These are phyloP conservation scores for Ennomos quercinarius DNA, from an alignment of 2,888 invertebrate genomes.

Conservation along the genomic window DNA sequence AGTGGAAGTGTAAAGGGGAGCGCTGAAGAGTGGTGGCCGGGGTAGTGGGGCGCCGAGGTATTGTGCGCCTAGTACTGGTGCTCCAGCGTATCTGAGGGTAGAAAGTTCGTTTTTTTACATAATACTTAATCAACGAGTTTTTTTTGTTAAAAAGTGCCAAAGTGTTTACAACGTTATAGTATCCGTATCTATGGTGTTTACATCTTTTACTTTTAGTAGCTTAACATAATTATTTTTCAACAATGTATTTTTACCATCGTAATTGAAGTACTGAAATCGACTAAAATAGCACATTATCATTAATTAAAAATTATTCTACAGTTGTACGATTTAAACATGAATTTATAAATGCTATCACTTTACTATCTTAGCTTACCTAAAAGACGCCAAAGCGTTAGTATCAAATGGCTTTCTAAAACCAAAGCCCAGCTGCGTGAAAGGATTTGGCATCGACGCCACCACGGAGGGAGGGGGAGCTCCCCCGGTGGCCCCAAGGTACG, in stretches of 20 bases:
- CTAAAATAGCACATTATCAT: no score
- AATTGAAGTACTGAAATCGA: no score
- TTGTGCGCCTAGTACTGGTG: constrained; percentile 72
- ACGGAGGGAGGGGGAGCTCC: constrained; percentile 89
- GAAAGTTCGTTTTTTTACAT: constrained; percentile 6
- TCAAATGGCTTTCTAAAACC: constrained; percentile 91
- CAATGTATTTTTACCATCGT: no score
- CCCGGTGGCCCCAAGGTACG: constrained; percentile 88
- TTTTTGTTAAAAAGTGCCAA: no score
- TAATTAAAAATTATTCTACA: no score
- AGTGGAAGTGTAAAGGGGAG: constrained; percentile 88
- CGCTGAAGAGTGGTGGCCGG: constrained; percentile 84
- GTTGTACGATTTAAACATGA: no score
- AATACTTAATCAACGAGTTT: no score
- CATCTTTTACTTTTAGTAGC: no score
- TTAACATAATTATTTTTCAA: no score
- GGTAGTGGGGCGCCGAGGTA: constrained; percentile 82
- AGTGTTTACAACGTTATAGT: no score
- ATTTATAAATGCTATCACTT: no score
- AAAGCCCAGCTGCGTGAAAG: constrained; percentile 92
- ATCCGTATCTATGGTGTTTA: no score
- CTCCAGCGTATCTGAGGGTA: constrained; percentile 67
- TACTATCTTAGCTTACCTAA: constrained; percentile 82
- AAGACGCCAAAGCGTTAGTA: constrained; percentile 87
- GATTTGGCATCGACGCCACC: constrained; percentile 91